phyloP scores from a whole-genome alignment of 2,113 vertebrate genomes.

The Ramphastos sulfuratus region DNA sequence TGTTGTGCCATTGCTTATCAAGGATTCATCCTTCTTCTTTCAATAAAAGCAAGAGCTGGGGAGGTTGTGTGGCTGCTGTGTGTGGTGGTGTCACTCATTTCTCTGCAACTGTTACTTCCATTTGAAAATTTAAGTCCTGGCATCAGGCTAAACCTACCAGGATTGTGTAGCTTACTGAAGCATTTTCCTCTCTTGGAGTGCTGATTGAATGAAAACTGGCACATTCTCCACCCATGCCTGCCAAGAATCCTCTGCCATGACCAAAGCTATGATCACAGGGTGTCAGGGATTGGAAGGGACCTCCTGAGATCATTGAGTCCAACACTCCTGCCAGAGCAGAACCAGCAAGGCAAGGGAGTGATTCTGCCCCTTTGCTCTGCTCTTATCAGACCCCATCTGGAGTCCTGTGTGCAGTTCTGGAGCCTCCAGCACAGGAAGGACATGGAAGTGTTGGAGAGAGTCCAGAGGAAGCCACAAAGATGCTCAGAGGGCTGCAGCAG shows the following conservation, averaged over 20 bases:
- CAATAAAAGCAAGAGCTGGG: conserved; percentile 38
- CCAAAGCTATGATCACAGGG: neutral
- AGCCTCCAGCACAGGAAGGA: too few species aligned
- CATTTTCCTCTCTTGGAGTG: neutral
- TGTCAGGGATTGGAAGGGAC: too few species aligned
- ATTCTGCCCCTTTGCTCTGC: too few species aligned
- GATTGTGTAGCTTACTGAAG: neutral
- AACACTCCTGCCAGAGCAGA: too few species aligned
- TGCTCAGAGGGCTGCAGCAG: too few species aligned
- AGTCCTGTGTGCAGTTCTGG: too few species aligned
- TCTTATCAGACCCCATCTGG: too few species aligned
- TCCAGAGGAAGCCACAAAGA: too few species aligned
- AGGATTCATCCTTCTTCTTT: neutral
- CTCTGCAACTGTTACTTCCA: neutral
- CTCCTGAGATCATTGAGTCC: too few species aligned
- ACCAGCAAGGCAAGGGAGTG: too few species aligned
- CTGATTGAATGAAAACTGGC: neutral
- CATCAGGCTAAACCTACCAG: neutral
- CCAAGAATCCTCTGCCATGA: neutral
- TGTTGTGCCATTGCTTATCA: neutral
- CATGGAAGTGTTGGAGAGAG: too few species aligned
- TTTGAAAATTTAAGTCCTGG: neutral
- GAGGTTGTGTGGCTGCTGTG: neutral
- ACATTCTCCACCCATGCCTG: neutral
- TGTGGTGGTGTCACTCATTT: neutral